Evolutionary conservation across 2,888 invertebrate genomes (phyloP).

Genomic region (Drosophila limbata): DNA sequence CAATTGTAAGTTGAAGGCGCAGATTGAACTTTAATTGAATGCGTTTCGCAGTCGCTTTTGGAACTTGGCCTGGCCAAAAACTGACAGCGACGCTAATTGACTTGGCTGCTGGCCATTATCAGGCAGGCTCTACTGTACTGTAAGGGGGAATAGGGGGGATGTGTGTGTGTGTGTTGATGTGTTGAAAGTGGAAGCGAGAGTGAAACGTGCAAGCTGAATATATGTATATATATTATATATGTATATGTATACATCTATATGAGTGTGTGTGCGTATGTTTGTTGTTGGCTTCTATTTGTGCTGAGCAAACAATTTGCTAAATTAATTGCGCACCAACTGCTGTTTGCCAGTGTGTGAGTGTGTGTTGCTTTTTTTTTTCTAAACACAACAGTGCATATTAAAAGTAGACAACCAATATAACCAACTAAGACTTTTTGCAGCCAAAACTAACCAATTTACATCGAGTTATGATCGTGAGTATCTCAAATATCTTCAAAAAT

Average conservation of each 20-base stretch:
- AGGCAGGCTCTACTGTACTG: background rate
- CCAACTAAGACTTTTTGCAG: conserved; percentile 2
- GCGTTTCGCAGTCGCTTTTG: conserved; percentile 30
- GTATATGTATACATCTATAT: conserved; percentile 36
- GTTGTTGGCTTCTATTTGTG: conserved; percentile 59
- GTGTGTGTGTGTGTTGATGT: conserved; percentile 55
- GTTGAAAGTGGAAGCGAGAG: conserved; percentile 76
- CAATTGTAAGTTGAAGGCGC: too few relatives aligned
- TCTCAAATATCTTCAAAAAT: background rate
- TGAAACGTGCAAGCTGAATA: conserved; percentile 45
- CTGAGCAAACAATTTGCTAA: conserved; percentile 78
- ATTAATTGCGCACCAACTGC: conserved; percentile 80
- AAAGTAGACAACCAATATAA: conserved; percentile 27
- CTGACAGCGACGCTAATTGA: conserved; percentile 62
- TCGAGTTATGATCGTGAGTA: too few relatives aligned
- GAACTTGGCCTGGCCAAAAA: conserved; percentile 15
- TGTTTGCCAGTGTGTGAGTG: conserved; percentile 56
- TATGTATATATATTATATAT: background rate
- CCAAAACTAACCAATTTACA: background rate
- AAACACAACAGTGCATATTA: conserved; percentile 50
- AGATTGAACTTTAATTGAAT: conserved; percentile 58
- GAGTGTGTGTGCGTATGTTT: conserved; percentile 14
- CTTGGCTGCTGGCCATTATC: conserved; percentile 62
- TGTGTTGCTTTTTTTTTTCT: conserved; percentile 32
- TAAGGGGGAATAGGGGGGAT: background rate